phyloP scores from a whole-genome alignment of 30 jellyfish, hydroid and myxozoan species.

The Pseudorhiza aurosa region DNA sequence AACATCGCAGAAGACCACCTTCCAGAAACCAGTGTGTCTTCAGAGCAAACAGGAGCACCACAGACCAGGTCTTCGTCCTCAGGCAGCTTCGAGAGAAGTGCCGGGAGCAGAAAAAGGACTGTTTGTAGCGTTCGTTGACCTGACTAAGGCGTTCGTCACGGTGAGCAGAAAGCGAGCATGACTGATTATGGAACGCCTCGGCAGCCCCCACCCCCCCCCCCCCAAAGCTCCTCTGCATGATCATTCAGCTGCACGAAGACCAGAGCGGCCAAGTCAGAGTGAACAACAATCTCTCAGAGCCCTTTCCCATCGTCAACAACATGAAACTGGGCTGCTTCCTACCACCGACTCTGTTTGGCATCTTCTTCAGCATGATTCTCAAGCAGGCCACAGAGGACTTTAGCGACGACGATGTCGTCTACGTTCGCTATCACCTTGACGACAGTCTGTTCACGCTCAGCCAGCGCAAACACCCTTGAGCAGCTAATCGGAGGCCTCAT shows the following conservation, averaged over 20 bases:
- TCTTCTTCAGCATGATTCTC: constrained; percentile 18
- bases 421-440: constrained; percentile 1
- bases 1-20: constrained; percentile 21
- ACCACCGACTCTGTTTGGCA: constrained; percentile 17
- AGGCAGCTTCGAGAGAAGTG: constrained; percentile 37
- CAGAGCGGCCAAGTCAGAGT: constrained; percentile 3
- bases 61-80: constrained; percentile 33
- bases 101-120: constrained; percentile 29
- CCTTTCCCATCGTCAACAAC: constrained; percentile 6
- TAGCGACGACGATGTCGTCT: neutral
- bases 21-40: constrained; percentile 30
- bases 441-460: constrained; percentile 10
- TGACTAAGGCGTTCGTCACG: constrained; percentile 14
- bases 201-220: neutral
- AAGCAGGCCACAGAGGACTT: constrained; percentile 5
- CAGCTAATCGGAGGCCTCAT: neutral
- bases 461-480: neutral
- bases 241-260: constrained; percentile 8
- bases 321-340: constrained; percentile 18
- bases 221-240: constrained; percentile 4
- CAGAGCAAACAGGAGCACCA: constrained; percentile 12
- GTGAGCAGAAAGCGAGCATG: neutral
- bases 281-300: neutral
- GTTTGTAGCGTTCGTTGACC: constrained; percentile 6
- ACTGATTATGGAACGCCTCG: neutral